phyloP scores from a whole-genome alignment of 1,140 invertebrate species.

The Hylaeus volcanicus region DNA sequence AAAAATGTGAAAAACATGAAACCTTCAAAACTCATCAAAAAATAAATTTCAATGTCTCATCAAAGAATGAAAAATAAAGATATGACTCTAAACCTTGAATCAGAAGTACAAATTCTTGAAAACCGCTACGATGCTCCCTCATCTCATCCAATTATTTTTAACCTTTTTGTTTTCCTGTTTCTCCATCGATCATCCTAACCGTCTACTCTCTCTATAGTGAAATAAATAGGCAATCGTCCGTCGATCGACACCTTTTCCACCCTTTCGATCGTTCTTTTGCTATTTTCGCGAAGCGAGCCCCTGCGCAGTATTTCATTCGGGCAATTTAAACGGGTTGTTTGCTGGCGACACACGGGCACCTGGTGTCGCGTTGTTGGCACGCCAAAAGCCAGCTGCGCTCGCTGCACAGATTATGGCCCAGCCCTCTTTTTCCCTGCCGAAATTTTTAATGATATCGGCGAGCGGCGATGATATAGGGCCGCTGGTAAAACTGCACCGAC shows the following conservation, averaged over 20 bases:
- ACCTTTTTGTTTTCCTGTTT: no score
- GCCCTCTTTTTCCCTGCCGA: conserved; percentile 1
- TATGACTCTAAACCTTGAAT: no score
- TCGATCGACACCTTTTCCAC: conserved; percentile 23
- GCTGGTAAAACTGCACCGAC: conserved; percentile 20
- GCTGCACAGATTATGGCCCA: conserved; percentile 42
- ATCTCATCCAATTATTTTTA: no score
- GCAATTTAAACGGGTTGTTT: conserved; percentile 59
- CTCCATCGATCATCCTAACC: no score
- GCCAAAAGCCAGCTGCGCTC: conserved; percentile 61
- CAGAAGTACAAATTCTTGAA: no score
- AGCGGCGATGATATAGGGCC: conserved; percentile 44
- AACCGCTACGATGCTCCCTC: no score
- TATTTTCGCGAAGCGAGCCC: conserved; percentile 13
- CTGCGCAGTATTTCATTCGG: conserved; percentile 54
- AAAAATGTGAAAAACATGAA: no score
- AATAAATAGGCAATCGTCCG: conserved; percentile 22
- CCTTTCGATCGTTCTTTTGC: background rate
- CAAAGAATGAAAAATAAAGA: no score
- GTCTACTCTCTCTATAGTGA: no score
- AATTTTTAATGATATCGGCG: conserved; percentile 50
- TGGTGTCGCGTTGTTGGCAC: conserved; percentile 46
- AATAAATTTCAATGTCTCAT: no score
- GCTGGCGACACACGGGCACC: conserved; percentile 49
- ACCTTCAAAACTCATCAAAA: no score